Conservation (phyloP, 2,888 invertebrate genomes). For the Lochmaea crataegi region DNA sequence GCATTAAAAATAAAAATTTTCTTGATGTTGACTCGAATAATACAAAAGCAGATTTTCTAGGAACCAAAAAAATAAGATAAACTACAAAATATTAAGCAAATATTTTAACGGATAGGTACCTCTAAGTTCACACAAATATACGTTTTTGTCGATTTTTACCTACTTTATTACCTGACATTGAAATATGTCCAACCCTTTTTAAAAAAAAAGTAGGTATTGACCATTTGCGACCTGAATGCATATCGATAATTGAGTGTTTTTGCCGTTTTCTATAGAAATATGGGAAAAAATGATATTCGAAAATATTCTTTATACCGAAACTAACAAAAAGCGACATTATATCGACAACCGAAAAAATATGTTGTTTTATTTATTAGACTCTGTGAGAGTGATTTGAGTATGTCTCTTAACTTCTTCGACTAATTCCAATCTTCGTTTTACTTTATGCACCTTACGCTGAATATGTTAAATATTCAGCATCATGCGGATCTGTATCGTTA, state of each 20-base stretch:
- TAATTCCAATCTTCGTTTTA: too few species aligned
- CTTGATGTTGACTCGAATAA: constrained; percentile 31
- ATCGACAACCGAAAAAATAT: neutral
- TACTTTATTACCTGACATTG: constrained; percentile 39
- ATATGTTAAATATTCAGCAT: neutral
- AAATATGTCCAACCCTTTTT: constrained; percentile 46
- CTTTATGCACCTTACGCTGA: too few species aligned
- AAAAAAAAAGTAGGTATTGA: constrained; percentile 41
- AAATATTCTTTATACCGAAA: neutral
- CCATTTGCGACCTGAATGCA: constrained; percentile 33
- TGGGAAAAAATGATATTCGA: constrained; percentile 26
- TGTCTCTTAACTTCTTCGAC: too few species aligned
- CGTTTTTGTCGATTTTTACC: constrained; percentile 39
- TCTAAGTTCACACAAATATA: constrained; percentile 27
- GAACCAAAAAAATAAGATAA: constrained; percentile 37
- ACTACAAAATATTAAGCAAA: constrained; percentile 32
- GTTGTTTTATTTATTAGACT: too few species aligned
- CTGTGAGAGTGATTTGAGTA: too few species aligned
- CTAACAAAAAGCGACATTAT: neutral
- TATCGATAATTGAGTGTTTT: constrained; percentile 26
- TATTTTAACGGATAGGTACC: constrained; percentile 31
- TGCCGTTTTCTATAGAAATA: constrained; percentile 21
- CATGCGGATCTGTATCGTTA: too few species aligned
- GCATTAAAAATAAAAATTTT: constrained; percentile 35
- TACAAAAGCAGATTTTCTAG: constrained; percentile 13